These are phyloP conservation scores for Cenopis cana DNA, from an alignment of 2,888 invertebrate species.

Conservation along the genomic window DNA sequence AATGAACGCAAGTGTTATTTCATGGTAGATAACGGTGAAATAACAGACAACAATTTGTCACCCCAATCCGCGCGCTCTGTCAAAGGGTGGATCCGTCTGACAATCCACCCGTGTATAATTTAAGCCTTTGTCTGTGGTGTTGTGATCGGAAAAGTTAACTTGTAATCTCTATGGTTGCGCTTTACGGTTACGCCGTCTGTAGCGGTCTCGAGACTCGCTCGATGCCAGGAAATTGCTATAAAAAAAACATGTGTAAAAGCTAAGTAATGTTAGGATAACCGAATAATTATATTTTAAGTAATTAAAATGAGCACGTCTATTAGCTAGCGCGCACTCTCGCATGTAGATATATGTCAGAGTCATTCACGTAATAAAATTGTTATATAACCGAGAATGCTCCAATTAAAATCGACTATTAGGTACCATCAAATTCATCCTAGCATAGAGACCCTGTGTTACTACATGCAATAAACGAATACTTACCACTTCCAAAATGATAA, in stretches of 20 bases:
- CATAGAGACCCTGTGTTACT: slow-evolving; percentile 62
- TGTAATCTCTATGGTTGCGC: slow-evolving; percentile 77
- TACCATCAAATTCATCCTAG: slow-evolving; percentile 55
- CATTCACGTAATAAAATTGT: slow-evolving; percentile 59
- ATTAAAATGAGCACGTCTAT: slow-evolving; percentile 30
- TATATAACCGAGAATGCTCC: slow-evolving; percentile 68
- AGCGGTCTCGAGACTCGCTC: slow-evolving; percentile 7
- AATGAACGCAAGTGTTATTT: slow-evolving; percentile 44
- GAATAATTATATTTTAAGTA: slow-evolving; percentile 34
- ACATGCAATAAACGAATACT: slow-evolving; percentile 72
- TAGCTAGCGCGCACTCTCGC: slow-evolving; percentile 18
- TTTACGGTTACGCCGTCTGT: slow-evolving; percentile 44
- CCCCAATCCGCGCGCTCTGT: slow-evolving; percentile 64
- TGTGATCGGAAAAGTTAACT: slow-evolving; percentile 82
- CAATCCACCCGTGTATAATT: slow-evolving; percentile 78
- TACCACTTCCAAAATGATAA: slow-evolving; percentile 67
- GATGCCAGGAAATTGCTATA: slow-evolving; percentile 23
- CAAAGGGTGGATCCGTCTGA: slow-evolving; percentile 71
- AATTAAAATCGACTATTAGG: slow-evolving; percentile 77
- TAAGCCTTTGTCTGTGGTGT: slow-evolving; percentile 82
- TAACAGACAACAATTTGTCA: slow-evolving; percentile 76
- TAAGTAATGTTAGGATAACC: slow-evolving; percentile 28
- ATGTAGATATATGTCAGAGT: slow-evolving; percentile 28
- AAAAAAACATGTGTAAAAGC: slow-evolving; percentile 32
- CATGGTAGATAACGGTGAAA: slow-evolving; percentile 56